These are phyloP conservation scores for Theonella swinhoei DNA, from an alignment of 37 sponge, comb jelly and placozoan genomes.

Conservation along the genomic window DNA sequence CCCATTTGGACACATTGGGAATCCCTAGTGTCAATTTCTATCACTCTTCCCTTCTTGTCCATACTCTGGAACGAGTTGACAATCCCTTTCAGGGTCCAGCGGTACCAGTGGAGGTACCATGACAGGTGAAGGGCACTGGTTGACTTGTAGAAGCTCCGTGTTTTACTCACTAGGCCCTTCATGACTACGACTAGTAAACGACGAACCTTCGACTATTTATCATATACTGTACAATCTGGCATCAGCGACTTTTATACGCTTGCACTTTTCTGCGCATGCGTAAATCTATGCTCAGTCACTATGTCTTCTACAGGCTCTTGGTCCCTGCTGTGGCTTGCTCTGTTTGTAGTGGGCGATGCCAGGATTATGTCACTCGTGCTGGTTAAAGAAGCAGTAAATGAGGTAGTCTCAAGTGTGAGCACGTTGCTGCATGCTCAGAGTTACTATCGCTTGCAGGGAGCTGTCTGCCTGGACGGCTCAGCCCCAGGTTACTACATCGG, in stretches of 20 bases:
- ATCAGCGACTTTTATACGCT: too few species aligned
- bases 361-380: background rate
- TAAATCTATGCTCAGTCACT: too few species aligned
- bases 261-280: too few species aligned
- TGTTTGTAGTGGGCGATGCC: background rate
- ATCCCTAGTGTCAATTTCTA: too few species aligned
- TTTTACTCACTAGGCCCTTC: background rate
- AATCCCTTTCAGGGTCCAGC: background rate
- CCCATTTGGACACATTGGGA: too few species aligned
- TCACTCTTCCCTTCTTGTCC: background rate
- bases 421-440: too few species aligned
- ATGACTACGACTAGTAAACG: background rate
- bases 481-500: constrained; percentile 75
- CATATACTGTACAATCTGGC: too few species aligned
- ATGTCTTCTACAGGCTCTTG: too few species aligned
- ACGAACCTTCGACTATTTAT: too few species aligned
- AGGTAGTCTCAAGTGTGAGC: background rate
- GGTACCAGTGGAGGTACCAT: background rate
- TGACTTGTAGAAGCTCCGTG: background rate
- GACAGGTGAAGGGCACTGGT: background rate
- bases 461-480: constrained; percentile 86
- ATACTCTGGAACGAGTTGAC: background rate
- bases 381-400: background rate
- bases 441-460: constrained; percentile 57
- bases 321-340: too few species aligned